Evolutionary conservation across 2,888 invertebrate genomes (phyloP), one percentile per base, ranked within the genome.

Genomic region (Caenorhabditis sp.): DNA sequence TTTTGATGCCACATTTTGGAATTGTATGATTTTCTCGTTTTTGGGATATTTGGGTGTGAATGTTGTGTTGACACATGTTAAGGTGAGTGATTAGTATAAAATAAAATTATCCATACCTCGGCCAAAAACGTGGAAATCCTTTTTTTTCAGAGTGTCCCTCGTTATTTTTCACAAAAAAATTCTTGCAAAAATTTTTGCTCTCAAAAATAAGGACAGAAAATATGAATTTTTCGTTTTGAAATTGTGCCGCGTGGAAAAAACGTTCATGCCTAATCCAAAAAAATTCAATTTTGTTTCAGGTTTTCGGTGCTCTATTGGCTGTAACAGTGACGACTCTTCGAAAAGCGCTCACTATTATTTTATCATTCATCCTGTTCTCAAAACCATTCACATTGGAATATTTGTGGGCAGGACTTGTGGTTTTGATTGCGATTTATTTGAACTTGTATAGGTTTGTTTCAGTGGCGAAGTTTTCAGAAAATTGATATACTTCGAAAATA

Each of bases 381-480:
- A 97, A 97, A 89, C 95, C 96, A 2, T 95, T 95, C 87, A 93
- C 94, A 24, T 91, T 93, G 82, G 94, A 95, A 93, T 96, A 91
- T 92, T 93, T 92, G 0, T 96, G 95, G 94, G 94, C 95, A 0
- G 96, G 95, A 0, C 88, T 93, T 81, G 90, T 97, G 63, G 94
- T 97, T 0, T 91, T 95, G 0, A 79, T 94, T 36, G 96, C 96
- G 6, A 95, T 97, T 86, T 96, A 95, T 89, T 90, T 97, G n/a
- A 96, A 95, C 90, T 91, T 96, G 61, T 93, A 93, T 88, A 93
- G 94, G 88, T 70, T 14, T 14, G 37, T 54, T 51, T 19, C 19
- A n/a, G n/a, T n/a, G n/a, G n/a, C n/a, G n/a, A n/a, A n/a, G 4
- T 31, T 31, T n/a, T 21, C 19, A 19, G 49, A 50, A 50, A 61